Conservation (phyloP, 2,113 vertebrate genomes). For the Bothrops jararaca region DNA sequence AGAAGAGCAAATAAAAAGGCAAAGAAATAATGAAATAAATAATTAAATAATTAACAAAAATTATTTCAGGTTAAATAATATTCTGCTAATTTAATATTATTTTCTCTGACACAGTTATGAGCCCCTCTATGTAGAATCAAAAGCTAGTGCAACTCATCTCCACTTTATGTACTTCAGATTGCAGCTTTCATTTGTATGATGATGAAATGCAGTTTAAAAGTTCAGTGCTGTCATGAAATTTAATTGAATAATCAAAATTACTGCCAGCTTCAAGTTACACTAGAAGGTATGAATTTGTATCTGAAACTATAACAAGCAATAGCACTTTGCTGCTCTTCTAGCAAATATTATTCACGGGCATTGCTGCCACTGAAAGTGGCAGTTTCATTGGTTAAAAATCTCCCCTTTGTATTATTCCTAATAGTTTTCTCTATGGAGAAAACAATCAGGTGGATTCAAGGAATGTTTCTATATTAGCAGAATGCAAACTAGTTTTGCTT, state of each 20-base stretch:
- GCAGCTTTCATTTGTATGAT: background rate
- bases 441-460: background rate
- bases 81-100: background rate
- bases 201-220: background rate
- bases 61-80: background rate
- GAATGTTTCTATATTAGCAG: background rate
- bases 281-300: background rate
- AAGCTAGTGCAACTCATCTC: background rate
- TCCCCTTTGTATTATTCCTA: background rate
- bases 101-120: background rate
- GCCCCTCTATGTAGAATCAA: background rate
- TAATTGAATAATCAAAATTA: background rate
- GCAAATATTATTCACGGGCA: background rate
- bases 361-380: background rate
- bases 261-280: background rate
- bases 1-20: background rate
- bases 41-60: background rate
- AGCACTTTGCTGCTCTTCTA: background rate
- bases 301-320: background rate
- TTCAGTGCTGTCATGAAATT: background rate
- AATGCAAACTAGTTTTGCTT: background rate
- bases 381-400: background rate
- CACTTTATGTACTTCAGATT: background rate
- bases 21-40: no score
- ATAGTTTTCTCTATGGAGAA: background rate